phyloP scores from a whole-genome alignment of 1,140 invertebrate species.

The Cotesia vestalis region DNA sequence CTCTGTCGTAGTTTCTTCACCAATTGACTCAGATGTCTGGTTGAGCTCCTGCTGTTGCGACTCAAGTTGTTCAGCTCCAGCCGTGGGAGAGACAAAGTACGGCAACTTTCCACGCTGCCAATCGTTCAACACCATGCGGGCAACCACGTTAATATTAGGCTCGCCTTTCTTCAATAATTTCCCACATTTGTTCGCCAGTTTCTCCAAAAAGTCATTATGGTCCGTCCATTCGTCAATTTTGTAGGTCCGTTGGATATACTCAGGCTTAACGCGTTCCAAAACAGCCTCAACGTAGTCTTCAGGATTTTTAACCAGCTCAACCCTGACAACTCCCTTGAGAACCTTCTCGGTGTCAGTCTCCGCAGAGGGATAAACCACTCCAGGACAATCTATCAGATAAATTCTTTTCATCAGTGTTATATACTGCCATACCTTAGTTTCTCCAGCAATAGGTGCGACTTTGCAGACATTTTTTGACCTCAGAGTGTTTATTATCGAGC shows the following conservation, averaged over 20 bases:
- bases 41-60: constrained; percentile 72
- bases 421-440: constrained; percentile 99
- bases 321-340: constrained; percentile 92
- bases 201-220: constrained; percentile 90
- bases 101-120: constrained; percentile 98
- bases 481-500: constrained; percentile 97
- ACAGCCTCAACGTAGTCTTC: constrained; percentile 93
- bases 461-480: constrained; percentile 96
- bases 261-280: constrained; percentile 86
- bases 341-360: constrained; percentile 96
- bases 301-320: constrained; percentile 93
- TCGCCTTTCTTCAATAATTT: constrained; percentile 96
- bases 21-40: constrained; percentile 38
- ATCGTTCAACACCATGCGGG: constrained; percentile 97
- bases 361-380: constrained; percentile 94
- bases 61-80: no score
- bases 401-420: constrained; percentile 98
- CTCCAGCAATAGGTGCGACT: constrained; percentile 98
- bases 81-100: constrained; percentile 89
- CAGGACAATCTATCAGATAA: constrained; percentile 98
- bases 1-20: constrained; percentile 40
- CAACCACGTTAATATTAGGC: constrained; percentile 86
- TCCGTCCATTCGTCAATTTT: constrained; percentile 83
- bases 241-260: constrained; percentile 94
- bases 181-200: constrained; percentile 85